Evolutionary conservation across 2,888 invertebrate species (phyloP).

Genomic region (Mythimna vitellina): DNA sequence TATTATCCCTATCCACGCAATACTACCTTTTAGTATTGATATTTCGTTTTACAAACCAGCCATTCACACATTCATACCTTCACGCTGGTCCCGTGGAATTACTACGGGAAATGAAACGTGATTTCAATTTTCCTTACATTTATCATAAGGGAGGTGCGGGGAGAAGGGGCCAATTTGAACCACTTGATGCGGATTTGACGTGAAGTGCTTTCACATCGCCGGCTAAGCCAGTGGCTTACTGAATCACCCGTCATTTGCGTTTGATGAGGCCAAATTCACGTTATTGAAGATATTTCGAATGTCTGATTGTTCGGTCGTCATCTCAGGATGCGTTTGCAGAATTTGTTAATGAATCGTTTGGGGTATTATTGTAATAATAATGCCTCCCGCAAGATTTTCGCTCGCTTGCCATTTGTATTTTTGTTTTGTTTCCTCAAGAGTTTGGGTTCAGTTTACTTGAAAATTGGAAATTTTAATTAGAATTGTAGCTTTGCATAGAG

Average conservation of each 20-base stretch:
- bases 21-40: slow-evolving; percentile 73
- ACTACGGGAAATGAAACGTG: slow-evolving; percentile 79
- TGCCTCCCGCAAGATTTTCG: neutral
- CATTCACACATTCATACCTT: slow-evolving; percentile 73
- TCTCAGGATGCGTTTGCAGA: slow-evolving; percentile 49
- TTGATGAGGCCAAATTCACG: slow-evolving; percentile 78
- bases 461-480: slow-evolving; percentile 70
- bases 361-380: slow-evolving; percentile 43
- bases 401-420: neutral
- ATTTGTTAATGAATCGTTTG: slow-evolving; percentile 53
- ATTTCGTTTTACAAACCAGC: slow-evolving; percentile 71
- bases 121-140: slow-evolving; percentile 85
- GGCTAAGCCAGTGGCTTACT: slow-evolving; percentile 79
- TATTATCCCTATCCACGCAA: slow-evolving; percentile 60
- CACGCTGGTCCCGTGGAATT: slow-evolving; percentile 67
- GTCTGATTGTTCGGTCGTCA: slow-evolving; percentile 66
- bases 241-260: slow-evolving; percentile 82
- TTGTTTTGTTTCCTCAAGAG: neutral
- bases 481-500: slow-evolving; percentile 68
- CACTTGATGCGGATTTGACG: slow-evolving; percentile 84
- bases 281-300: slow-evolving; percentile 76
- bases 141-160: slow-evolving; percentile 75
- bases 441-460: slow-evolving; percentile 18
- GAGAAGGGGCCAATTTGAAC: slow-evolving; percentile 78
- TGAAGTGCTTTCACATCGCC: slow-evolving; percentile 80